Base-by-base conservation (phyloP, 2,113 vertebrate species). In the Hirundichthys speculiger region DNA sequence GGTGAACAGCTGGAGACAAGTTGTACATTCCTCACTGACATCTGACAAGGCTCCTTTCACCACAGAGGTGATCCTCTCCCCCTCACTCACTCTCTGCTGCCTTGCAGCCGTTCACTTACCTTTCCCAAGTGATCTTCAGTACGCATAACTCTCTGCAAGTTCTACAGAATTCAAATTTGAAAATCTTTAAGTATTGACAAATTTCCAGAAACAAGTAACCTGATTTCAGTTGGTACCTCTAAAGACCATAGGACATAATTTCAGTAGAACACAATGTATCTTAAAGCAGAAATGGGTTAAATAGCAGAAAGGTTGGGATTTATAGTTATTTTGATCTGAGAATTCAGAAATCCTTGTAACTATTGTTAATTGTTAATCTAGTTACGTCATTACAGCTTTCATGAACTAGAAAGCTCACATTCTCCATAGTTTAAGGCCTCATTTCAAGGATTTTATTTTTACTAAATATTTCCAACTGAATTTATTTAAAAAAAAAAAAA, bases 1-100 rank as follows among this genome's bases (percentile, higher is more conserved):
- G 75, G 80, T 83, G 79, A 84, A 71, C 82, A 79, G 78, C 74
- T 71, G 85, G 84, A 86, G 84, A 86, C 56, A 5, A 75, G 80
- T 81, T 83, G 67, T 77, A 75, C 79, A 77, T 86, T 65, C 75
- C 68, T 84, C 78, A 75, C 86, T 85, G 85, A 84, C 77, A 79
- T 81, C 73, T 87, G 87, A 87, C 84, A 65, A 78, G 71, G 66
- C 69, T 19, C 22, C 59, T 9, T 67, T 86, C 70, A 53, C 61
- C 53, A 12, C 79, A 77, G 69, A 56, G 46, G 69, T 75, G 18
- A 4, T 54, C 70, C 41, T 72, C 48, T 46, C 54, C 49, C 41
- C 52, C 42, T 40, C 34, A 60, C 50, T 48, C 19, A 39, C 22
- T 39, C 45, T 66, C 42, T 20, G 5, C 21, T 56, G 49, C 27